These are phyloP conservation scores for Herminia tarsipennalis DNA, from an alignment of 2,888 invertebrate genomes.

Conservation along the genomic window DNA sequence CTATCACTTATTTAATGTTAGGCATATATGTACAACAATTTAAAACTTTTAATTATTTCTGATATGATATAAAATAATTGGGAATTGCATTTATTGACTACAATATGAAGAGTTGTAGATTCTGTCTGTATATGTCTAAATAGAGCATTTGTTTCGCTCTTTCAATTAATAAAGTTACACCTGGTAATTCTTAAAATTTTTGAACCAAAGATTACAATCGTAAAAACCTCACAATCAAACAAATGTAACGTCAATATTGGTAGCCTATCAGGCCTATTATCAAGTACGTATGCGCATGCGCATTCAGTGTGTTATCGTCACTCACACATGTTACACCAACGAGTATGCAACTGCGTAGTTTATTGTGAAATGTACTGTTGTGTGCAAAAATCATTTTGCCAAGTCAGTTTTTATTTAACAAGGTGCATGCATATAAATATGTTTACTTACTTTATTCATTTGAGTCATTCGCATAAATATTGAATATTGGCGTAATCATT, in stretches of 20 bases:
- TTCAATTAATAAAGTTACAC: too few species aligned
- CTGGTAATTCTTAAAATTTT: too few species aligned
- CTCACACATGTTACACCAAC: constrained; percentile 50
- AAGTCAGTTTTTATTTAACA: constrained; percentile 31
- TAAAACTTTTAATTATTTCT: too few species aligned
- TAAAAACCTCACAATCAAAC: constrained; percentile 16
- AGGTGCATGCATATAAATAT: constrained; percentile 25
- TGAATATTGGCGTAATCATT: constrained; percentile 1
- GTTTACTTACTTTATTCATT: constrained; percentile 11
- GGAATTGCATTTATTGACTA: too few species aligned
- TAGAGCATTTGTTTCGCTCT: too few species aligned
- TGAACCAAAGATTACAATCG: neutral
- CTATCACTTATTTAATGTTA: too few species aligned
- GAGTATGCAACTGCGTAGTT: constrained; percentile 76
- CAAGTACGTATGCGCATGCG: constrained; percentile 55
- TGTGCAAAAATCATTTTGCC: constrained; percentile 46
- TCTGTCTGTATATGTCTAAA: too few species aligned
- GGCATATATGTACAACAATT: too few species aligned
- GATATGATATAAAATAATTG: too few species aligned
- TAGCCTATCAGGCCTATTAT: constrained; percentile 56
- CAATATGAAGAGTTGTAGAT: too few species aligned
- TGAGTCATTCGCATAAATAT: neutral
- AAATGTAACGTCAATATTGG: constrained; percentile 32
- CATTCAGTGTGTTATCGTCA: constrained; percentile 52
- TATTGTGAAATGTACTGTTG: constrained; percentile 58